phyloP scores from a whole-genome alignment of 2,113 vertebrate genomes.

The Alosa alosa region DNA sequence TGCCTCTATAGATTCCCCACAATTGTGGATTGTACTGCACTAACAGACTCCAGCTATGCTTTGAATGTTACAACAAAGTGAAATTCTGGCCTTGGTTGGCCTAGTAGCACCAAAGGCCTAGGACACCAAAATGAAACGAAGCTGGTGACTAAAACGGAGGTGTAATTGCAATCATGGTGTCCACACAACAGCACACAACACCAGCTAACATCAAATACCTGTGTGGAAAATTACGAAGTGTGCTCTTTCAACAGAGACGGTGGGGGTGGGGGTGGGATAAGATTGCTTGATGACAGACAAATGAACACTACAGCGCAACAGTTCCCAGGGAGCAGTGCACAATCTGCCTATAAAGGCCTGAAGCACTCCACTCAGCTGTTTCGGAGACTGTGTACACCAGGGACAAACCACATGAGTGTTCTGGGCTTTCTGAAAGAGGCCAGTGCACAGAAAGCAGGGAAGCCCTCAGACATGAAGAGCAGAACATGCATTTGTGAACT shows the following conservation, averaged over 20 bases:
- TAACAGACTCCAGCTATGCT: background rate
- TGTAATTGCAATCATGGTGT: background rate
- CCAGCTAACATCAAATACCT: background rate
- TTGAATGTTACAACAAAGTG: background rate
- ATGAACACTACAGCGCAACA: background rate
- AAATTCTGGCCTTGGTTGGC: background rate
- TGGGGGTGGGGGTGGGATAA: background rate
- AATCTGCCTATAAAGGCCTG: background rate
- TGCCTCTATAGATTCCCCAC: background rate
- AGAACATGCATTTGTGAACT: background rate
- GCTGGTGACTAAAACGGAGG: background rate
- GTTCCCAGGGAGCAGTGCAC: background rate
- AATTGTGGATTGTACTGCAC: background rate
- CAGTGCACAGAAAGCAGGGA: background rate
- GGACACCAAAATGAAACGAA: background rate
- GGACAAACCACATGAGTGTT: background rate
- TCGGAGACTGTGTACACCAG: background rate
- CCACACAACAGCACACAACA: background rate
- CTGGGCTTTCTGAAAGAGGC: background rate
- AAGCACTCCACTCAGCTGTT: conserved; percentile 4
- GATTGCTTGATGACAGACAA: conserved; percentile 11
- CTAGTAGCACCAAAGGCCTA: background rate
- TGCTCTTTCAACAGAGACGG: background rate
- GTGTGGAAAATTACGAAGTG: background rate
- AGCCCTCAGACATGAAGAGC: background rate